These are phyloP conservation scores for Drosophila sucinea DNA, from an alignment of 1,140 invertebrate genomes.

Conservation along the genomic window DNA sequence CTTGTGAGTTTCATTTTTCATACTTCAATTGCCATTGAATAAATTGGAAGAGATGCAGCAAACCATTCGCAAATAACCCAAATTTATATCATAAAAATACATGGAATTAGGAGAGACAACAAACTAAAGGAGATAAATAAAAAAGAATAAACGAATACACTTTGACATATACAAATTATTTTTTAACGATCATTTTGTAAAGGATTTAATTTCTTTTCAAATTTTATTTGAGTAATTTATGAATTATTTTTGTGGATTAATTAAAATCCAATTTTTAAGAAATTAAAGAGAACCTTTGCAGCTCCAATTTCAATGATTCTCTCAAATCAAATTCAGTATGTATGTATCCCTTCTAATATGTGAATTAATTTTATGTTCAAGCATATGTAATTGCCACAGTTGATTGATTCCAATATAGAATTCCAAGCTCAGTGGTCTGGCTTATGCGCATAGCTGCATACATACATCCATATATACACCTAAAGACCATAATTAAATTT, in stretches of 20 bases:
- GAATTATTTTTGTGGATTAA: no score
- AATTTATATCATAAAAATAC: not conserved
- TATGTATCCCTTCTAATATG: not conserved
- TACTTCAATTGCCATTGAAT: slow-evolving; percentile 8
- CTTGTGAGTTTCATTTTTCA: slow-evolving; percentile 38
- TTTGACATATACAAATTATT: no score
- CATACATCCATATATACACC: not conserved
- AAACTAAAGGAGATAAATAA: no score
- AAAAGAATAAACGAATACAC: no score
- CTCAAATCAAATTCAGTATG: no score
- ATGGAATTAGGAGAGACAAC: not conserved
- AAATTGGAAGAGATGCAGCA: not conserved
- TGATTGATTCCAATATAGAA: slow-evolving; percentile 1
- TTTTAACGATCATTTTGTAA: no score
- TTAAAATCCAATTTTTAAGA: no score
- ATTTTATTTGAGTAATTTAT: no score
- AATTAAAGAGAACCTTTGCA: no score
- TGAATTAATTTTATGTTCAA: not conserved
- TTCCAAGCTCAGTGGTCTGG: not conserved
- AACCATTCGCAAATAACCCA: not conserved
- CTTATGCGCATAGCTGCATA: not conserved
- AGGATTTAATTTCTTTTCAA: no score
- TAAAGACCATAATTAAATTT: not conserved
- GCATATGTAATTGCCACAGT: not conserved
- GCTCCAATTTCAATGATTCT: no score